Conservation (phyloP, 2,888 invertebrate genomes). For the Pyrgus malvae region DNA sequence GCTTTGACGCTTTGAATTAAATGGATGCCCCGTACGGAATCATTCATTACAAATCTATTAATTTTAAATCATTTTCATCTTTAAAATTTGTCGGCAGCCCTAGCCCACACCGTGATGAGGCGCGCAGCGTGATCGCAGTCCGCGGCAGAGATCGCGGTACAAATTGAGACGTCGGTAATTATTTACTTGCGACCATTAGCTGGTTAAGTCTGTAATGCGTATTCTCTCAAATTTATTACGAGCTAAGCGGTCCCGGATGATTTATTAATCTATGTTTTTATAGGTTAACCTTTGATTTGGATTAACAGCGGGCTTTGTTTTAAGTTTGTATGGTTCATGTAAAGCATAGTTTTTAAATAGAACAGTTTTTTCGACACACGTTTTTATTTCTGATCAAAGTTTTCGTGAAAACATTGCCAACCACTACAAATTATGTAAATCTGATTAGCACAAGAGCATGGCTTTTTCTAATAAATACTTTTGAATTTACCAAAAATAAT, state of each 20-base stretch:
- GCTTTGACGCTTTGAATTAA: too few species aligned
- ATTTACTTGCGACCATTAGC: conserved; percentile 53
- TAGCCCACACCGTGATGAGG: conserved; percentile 50
- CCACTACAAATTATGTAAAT: too few species aligned
- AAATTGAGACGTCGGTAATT: conserved; percentile 61
- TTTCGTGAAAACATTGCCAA: too few species aligned
- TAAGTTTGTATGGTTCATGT: not conserved
- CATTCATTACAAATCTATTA: too few species aligned
- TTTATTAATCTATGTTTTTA: conserved; percentile 5
- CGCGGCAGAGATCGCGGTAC: conserved; percentile 49
- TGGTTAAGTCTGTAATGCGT: conserved; percentile 34
- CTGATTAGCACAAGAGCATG: too few species aligned
- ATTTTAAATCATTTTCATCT: too few species aligned
- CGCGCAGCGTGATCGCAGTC: conserved; percentile 51
- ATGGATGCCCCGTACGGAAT: too few species aligned
- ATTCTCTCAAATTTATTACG: conserved; percentile 16
- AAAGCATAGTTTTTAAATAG: too few species aligned
- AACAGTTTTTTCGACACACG: too few species aligned
- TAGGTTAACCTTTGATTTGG: not conserved
- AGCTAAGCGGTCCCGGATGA: not conserved
- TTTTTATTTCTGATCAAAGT: too few species aligned
- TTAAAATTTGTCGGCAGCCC: not conserved
- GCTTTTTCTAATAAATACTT: too few species aligned
- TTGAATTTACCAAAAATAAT: too few species aligned
- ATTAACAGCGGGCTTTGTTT: not conserved